Conservation (phyloP, 2,113 vertebrate genomes). For the Gavia stellata region DNA sequence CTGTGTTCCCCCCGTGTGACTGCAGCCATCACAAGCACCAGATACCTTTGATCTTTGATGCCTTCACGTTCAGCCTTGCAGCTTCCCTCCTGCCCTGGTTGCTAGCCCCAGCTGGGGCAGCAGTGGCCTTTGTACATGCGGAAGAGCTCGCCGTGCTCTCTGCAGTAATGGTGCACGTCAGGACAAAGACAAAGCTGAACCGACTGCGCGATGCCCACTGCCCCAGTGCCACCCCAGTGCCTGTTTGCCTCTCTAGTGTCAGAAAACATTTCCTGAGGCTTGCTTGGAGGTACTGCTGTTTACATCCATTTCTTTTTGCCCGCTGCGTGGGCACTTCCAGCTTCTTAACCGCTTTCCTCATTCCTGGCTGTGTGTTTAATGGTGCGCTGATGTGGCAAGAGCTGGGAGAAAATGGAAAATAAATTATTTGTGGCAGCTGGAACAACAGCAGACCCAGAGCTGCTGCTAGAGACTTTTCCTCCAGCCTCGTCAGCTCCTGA, state of each 20-base stretch:
- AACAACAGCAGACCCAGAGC: not conserved
- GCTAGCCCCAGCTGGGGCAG: not conserved
- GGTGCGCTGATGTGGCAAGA: not conserved
- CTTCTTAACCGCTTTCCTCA: not conserved
- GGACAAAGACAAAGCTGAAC: not conserved
- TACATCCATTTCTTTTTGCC: not conserved
- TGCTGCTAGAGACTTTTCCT: not conserved
- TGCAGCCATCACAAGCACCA: not conserved
- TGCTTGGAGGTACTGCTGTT: not conserved
- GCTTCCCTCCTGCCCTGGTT: not conserved
- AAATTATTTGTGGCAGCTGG: not conserved
- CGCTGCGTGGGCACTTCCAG: not conserved
- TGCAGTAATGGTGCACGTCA: not conserved
- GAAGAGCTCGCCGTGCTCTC: not conserved
- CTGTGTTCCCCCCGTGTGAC: not conserved
- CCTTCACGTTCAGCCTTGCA: not conserved
- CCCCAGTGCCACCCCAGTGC: not conserved
- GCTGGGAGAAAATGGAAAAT: not conserved
- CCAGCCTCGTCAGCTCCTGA: not conserved
- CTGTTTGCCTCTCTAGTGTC: not conserved
- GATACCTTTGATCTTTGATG: not conserved
- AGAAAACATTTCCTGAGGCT: not conserved
- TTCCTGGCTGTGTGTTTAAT: not conserved
- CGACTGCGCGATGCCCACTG: accelerated
- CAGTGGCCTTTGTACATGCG: accelerated